Percentiles rank a stretch among this genome's conserved stretches.
Conservation (phyloP, 2,113 vertebrate species). For the Oenanthe melanoleuca region DNA sequence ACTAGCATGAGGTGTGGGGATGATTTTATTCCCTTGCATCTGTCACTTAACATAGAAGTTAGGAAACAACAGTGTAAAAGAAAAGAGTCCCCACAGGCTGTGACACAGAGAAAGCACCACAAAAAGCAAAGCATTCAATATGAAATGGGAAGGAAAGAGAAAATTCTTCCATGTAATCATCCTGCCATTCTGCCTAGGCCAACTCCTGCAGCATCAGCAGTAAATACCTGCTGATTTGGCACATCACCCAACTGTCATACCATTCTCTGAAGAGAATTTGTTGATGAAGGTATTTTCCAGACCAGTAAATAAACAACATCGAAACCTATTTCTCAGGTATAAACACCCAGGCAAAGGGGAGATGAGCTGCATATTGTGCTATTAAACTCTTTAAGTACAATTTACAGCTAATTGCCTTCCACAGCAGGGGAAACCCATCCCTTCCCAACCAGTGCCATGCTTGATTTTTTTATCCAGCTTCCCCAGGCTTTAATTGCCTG, state of each 20-base stretch:
- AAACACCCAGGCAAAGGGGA: neutral
- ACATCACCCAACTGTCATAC: slow-evolving; percentile 3
- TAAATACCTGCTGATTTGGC: slow-evolving; percentile 33
- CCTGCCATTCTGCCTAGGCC: neutral
- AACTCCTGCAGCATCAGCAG: slow-evolving; percentile 27
- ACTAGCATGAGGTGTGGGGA: neutral
- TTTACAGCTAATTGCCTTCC: slow-evolving; percentile 29
- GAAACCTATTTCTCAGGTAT: neutral
- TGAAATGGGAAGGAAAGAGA: neutral
- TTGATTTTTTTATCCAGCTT: neutral
- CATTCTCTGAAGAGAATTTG: neutral
- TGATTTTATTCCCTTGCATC: neutral
- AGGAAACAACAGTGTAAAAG: neutral
- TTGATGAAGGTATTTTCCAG: slow-evolving; percentile 6
- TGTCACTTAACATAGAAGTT: neutral
- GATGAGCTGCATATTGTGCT: neutral
- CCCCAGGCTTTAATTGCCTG: neutral
- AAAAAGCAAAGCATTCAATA: neutral
- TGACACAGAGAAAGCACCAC: neutral
- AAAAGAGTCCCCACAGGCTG: neutral
- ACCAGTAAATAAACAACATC: slow-evolving; percentile 38
- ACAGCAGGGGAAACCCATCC: neutral
- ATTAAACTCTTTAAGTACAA: slow-evolving; percentile 19
- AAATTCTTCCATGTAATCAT: neutral
- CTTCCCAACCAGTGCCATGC: neutral